A percentile compares a stretch with the other conserved stretches of the same genome.
Evolutionary conservation across 2,113 vertebrate species (phyloP).

Genomic region (Onychorhynchus coronatus): DNA sequence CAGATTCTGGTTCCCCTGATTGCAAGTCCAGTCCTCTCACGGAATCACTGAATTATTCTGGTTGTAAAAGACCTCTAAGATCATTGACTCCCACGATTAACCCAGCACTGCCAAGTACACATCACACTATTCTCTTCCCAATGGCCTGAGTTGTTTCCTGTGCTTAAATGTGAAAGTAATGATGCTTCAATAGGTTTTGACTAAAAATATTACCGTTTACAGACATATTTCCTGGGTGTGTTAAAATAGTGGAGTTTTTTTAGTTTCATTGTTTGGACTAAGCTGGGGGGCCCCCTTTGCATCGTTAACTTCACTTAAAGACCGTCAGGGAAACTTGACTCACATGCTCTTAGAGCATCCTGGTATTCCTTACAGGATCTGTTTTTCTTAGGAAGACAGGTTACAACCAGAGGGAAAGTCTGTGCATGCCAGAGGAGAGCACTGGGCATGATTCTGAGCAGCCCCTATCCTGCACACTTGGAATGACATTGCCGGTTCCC

Average conservation of each 20-base stretch:
- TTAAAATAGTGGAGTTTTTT: neutral
- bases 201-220: neutral
- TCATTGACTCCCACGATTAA: neutral
- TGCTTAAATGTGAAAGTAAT: neutral
- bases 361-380: neutral
- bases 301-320: neutral
- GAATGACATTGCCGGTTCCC: neutral
- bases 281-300: neutral
- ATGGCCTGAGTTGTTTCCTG: neutral
- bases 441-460: neutral
- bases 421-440: neutral
- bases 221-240: neutral
- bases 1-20: neutral
- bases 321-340: neutral
- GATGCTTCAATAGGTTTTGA: neutral
- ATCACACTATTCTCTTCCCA: neutral
- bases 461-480: accelerated
- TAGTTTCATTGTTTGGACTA: neutral
- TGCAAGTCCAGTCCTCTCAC: neutral
- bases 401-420: neutral
- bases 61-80: neutral
- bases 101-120: neutral
- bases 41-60: neutral
- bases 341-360: neutral
- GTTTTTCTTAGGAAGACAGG: neutral